Evolutionary conservation across 2,888 invertebrate genomes (phyloP).

Genomic region (Amorpha juglandis): DNA sequence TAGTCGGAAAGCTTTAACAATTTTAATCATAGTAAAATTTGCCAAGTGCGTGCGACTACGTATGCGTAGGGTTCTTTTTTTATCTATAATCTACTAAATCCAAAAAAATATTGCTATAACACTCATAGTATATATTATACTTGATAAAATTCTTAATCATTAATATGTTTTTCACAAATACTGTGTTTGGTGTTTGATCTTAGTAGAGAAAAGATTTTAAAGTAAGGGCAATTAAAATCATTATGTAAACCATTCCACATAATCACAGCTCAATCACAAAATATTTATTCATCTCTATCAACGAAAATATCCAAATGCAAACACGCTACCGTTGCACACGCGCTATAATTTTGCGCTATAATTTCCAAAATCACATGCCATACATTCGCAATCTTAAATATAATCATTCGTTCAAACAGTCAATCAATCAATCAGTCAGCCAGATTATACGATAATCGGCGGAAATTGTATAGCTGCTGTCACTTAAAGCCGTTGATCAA

Average conservation of each 20-base stretch:
- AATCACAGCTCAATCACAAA: neutral
- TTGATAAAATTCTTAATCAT: too few relatives aligned
- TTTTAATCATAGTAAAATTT: neutral
- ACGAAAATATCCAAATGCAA: neutral
- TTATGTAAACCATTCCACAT: neutral
- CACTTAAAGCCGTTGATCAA: constrained; percentile 25
- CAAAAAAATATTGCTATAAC: too few relatives aligned
- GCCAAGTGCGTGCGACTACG: neutral
- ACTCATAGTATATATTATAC: too few relatives aligned
- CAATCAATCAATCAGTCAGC: constrained; percentile 39
- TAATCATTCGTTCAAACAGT: constrained; percentile 33
- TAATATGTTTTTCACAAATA: too few relatives aligned
- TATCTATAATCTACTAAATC: too few relatives aligned
- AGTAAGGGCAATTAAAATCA: too few relatives aligned
- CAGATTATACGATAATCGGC: constrained; percentile 44
- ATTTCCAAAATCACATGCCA: constrained; percentile 36
- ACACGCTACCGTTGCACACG: neutral
- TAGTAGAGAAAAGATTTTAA: too few relatives aligned
- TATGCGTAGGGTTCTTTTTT: too few relatives aligned
- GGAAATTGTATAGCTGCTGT: constrained; percentile 53
- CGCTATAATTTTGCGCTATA: constrained; percentile 16
- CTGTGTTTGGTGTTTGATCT: too few relatives aligned
- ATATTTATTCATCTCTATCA: constrained; percentile 6
- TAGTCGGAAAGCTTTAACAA: neutral
- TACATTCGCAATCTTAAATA: constrained; percentile 39